phyloP scores from a whole-genome alignment of 2,888 invertebrate species.

The Phengaris arion region DNA sequence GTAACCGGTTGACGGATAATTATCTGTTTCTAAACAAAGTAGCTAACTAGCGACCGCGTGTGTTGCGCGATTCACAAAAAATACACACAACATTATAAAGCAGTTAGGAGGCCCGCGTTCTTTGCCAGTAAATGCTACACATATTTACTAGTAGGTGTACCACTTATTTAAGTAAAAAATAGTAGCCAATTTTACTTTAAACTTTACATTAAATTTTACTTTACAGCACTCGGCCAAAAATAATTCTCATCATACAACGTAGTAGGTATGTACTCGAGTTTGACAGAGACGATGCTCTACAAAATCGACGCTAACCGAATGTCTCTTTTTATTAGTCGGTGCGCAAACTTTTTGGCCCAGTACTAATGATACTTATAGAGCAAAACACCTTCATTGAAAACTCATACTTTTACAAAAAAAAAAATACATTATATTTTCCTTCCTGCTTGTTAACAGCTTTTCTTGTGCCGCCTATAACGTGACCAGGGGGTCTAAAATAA shows the following conservation, averaged over 20 bases:
- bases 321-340: too few relatives aligned
- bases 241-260: too few relatives aligned
- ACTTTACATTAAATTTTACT: too few relatives aligned
- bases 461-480: background rate
- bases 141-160: background rate
- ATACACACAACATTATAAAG: conserved; percentile 17
- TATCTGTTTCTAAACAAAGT: conserved; percentile 74
- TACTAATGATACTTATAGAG: too few relatives aligned
- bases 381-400: background rate
- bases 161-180: background rate
- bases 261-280: too few relatives aligned
- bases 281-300: too few relatives aligned
- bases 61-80: conserved; percentile 33
- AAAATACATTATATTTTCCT: too few relatives aligned
- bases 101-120: background rate
- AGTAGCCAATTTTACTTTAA: background rate
- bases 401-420: too few relatives aligned
- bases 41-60: conserved; percentile 50
- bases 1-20: conserved; percentile 75
- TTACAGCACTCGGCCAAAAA: too few relatives aligned
- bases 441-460: background rate
- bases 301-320: too few relatives aligned
- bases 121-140: background rate
- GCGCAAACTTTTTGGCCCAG: too few relatives aligned
- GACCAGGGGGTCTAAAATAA: too few relatives aligned